Conservation (phyloP, 2,888 invertebrate genomes). For the Drosophila anomelani region DNA sequence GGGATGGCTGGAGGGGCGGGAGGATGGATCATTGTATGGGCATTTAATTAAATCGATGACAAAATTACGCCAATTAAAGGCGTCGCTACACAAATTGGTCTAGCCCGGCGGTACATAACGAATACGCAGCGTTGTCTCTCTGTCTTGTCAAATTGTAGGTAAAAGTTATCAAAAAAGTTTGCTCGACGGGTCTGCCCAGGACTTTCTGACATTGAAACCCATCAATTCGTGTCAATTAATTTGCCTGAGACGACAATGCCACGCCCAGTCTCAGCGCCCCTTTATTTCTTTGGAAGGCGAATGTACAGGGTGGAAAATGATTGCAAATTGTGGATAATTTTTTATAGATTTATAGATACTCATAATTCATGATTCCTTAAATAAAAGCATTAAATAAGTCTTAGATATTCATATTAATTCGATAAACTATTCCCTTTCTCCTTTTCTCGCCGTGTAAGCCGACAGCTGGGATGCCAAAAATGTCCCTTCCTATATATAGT, state of each 20-base stretch:
- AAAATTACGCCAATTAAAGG: conserved; percentile 81
- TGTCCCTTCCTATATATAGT: conserved; percentile 61
- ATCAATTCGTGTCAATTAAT: conserved; percentile 83
- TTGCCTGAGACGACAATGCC: conserved; percentile 67
- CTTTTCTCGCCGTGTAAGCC: conserved; percentile 49
- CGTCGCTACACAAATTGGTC: conserved; percentile 73
- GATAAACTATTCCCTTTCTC: accelerated
- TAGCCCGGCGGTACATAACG: conserved; percentile 58
- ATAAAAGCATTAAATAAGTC: no score
- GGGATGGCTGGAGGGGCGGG: neutral
- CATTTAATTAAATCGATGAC: conserved; percentile 79
- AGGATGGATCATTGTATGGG: conserved; percentile 55
- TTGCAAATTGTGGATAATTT: no score
- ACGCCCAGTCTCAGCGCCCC: conserved; percentile 38
- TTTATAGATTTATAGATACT: neutral
- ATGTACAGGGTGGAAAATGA: neutral
- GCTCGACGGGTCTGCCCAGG: conserved; percentile 41
- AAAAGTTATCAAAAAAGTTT: conserved; percentile 66
- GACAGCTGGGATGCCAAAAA: conserved; percentile 47
- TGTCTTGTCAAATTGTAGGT: conserved; percentile 75
- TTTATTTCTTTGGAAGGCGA: neutral
- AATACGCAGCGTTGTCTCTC: conserved; percentile 59
- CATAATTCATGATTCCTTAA: neutral
- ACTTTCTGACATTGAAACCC: conserved; percentile 81
- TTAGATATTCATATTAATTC: neutral